These are phyloP conservation scores for Dreissena polymorpha DNA, from an alignment of 1,140 invertebrate species.

Conservation along the genomic window DNA sequence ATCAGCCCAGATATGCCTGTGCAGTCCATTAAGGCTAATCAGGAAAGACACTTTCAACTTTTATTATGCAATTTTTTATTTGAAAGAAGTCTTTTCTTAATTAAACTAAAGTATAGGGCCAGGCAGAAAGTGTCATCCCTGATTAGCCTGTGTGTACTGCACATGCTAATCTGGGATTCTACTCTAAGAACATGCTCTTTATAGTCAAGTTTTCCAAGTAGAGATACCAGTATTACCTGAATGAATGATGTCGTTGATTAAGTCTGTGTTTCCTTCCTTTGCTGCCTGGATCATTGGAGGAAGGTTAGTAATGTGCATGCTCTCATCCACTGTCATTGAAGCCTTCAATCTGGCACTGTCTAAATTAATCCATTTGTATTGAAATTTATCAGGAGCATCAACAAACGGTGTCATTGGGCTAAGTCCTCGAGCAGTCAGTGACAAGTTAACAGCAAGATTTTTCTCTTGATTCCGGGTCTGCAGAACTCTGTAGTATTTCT, in stretches of 20 bases:
- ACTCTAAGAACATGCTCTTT: no score
- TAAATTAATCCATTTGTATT: slow-evolving; percentile 78
- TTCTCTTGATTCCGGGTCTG: slow-evolving; percentile 71
- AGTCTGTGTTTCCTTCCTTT: slow-evolving; percentile 72
- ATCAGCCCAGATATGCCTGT: no score
- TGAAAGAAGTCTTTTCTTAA: no score
- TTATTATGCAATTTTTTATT: no score
- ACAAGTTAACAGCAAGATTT: slow-evolving; percentile 68
- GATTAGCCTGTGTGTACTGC: no score
- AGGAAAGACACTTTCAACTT: no score
- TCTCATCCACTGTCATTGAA: slow-evolving; percentile 70
- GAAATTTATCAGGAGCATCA: slow-evolving; percentile 79
- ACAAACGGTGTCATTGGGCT: slow-evolving; percentile 80
- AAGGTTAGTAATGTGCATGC: slow-evolving; percentile 70
- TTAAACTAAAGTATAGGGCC: no score
- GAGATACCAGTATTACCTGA: slow-evolving; percentile 64
- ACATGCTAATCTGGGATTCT: no score
- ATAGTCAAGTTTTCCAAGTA: no score
- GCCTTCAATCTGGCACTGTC: slow-evolving; percentile 71
- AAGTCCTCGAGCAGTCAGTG: slow-evolving; percentile 73
- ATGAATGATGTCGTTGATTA: slow-evolving; percentile 68
- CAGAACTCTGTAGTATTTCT: slow-evolving; percentile 77
- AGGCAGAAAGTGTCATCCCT: no score
- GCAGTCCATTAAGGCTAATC: no score
- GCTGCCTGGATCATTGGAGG: slow-evolving; percentile 75